Base-by-base conservation (phyloP, 37 sponge, comb jelly and placozoan genomes). In the Ephydatia muelleri region DNA sequence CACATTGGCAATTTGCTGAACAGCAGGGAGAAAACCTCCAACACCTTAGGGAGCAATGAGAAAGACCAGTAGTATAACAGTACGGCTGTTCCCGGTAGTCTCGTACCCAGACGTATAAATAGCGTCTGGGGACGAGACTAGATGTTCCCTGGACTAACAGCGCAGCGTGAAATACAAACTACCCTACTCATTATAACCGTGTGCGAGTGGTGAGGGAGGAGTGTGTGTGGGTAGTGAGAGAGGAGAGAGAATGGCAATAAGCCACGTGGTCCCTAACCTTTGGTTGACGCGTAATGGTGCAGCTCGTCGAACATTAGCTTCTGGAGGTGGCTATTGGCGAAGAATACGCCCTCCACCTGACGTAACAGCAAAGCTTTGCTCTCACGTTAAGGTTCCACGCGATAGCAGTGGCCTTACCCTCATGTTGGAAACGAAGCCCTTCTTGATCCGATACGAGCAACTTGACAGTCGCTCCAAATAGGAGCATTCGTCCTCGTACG, bases 351-450 rank as follows among this genome's bases (percentile, higher is more conserved):
- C 82, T 98, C 99, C 4, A 98, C 98, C 96, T 96, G 14, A 43
- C n/a, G 40, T 16, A 21, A 13, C 39, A 76, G 14, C 25, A 21
- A n/a, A 78, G 34, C 39, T 67, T 2, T 57, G n/a, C 30, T 9
- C 3, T 23, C 11, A 82, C 16, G 3, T 32, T 36, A 32, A 21
- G 23, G 34, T 69, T 38, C 40, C 29, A 38, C 29, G 26, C 57
- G 43, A 31, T 67, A 29, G 31, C 6, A 16, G 1, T 43, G 32
- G 31, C 26, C 81, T 87, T 76, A 97, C 98, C 70, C 88, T 88
- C 99, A 98, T 98, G 79, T 98, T 98, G 19, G 99, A 97, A 0
- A 96, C 97, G 72, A 98, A 98, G 4, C 95, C 99, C 79, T 96
- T 93, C 89, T 98, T 98, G 64, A 98, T 98, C 36, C 86, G 78